Base-by-base conservation (phyloP, 2,113 vertebrate genomes). In the Scopus umbretta region DNA sequence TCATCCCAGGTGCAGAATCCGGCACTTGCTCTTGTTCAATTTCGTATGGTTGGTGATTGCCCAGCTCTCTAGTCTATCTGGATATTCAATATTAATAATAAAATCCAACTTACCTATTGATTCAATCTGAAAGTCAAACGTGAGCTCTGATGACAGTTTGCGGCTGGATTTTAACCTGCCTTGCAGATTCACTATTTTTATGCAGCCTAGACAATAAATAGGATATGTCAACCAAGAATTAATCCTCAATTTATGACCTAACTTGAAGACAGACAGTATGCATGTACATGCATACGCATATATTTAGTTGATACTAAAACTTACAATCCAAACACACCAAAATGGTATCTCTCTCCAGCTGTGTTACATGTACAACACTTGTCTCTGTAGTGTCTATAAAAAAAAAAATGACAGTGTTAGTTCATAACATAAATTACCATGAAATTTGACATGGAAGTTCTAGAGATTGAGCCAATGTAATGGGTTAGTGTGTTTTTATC, bases 71-170 rank as follows among this genome's bases (percentile, higher is more conserved):
- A 32, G 61, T 45, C 65, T 70, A 34, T 29, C 38, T 4, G 47
- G 29, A 52, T 32, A 27, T 15, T 59, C 15, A 66, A 6, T 22
- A 55, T 52, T 13, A 90, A 76, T 14, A 75, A 6, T 38, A 65
- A 97, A 94, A 65, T 38, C 38, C 62, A 91, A 91, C 97, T 98
- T 96, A 99, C 99, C 99, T 96, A 99, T 99, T 84, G 99, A 98
- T 97, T 99, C 99, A 55, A 99, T 99, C 96, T 99, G 99, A 94
- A 99, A 99, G 97, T 99, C 99, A 97, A 99, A 99, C 1, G 99
- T 99, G 95, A 99, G 99, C 95, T 99, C 99, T 0, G 99, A 99
- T 8, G 99, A 99, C 56, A 99, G 98, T 93, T 99, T 99, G 94
- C 99, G 99, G 97, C 99, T 99, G 94, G 99, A 99, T 98, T 99